These are phyloP conservation scores for Jordanella pulchra DNA, from an alignment of 2,797 vertebrate species.

Conservation along the genomic window DNA sequence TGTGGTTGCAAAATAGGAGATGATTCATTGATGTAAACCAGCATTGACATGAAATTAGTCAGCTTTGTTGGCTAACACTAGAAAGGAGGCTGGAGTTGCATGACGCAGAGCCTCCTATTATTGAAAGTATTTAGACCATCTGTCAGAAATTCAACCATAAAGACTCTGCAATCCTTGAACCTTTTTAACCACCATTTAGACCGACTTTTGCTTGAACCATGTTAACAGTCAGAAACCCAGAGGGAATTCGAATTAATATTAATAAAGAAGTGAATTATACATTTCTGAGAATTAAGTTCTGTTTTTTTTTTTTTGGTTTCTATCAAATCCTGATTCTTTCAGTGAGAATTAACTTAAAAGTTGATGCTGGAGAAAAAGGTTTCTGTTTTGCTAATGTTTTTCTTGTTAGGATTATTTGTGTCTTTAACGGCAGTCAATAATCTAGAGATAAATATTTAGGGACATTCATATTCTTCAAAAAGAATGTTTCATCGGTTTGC, in stretches of 20 bases:
- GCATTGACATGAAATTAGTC: constrained; percentile 4
- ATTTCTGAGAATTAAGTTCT: too few relatives aligned
- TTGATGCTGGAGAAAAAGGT: too few relatives aligned
- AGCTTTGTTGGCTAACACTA: background rate
- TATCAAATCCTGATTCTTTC: too few relatives aligned
- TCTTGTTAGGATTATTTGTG: too few relatives aligned
- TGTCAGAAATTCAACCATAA: background rate
- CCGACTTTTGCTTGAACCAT: too few relatives aligned
- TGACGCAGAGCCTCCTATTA: background rate
- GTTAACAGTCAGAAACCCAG: background rate
- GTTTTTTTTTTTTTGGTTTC: background rate
- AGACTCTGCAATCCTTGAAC: background rate
- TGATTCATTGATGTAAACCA: background rate
- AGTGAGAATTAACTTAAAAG: too few relatives aligned
- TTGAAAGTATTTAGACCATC: background rate
- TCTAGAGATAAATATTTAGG: too few relatives aligned
- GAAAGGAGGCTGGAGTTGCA: background rate
- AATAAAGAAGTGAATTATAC: too few relatives aligned
- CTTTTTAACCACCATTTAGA: background rate
- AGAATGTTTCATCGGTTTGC: too few relatives aligned
- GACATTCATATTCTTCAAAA: too few relatives aligned
- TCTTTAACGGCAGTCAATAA: too few relatives aligned
- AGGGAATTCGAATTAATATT: background rate
- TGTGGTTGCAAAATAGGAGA: background rate
- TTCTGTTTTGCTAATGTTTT: too few relatives aligned